Evolutionary conservation across 2,888 invertebrate species (phyloP), one percentile per base, ranked within the genome.

Genomic region (Heliconius sara): DNA sequence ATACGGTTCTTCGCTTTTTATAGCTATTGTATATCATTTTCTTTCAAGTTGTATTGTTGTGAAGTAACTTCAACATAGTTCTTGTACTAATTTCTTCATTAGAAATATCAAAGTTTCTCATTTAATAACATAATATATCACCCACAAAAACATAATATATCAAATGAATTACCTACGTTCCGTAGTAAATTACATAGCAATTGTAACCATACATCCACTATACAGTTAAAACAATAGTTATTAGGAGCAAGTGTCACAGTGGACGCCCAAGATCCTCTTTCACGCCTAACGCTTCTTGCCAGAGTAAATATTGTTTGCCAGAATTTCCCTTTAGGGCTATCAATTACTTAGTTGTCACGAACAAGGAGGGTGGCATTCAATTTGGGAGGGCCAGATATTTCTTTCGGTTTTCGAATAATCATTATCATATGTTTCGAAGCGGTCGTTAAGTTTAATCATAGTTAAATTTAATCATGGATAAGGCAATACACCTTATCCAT

Each of bases 261-360:
- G 68, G 39, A 60, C 30, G 63, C 67, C 47, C 30, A 68, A n/a
- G 57, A 78, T 74, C 57, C 57, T 78, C n/a, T 39, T 78, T 78
- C 74, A 75, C 43, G 78, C 67, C 67, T 60, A 74, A 60, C 74
- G 52, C 66, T 78, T 47, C n/a, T 63, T n/a, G 19, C 47, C 25
- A 78, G 57, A 78, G 67, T 73, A 78, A 74, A 74, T 68, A 68
- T 74, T 68, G 73, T 73, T 67, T 57, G 13, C 60, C 67, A 68
- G 74, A 74, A 78, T 74, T 74, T 74, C 68, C 78, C 68, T 78
- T 74, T 57, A 60, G 74, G 60, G 74, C 68, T 78, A 78, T 74
- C 78, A 74, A 78, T 78, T 74, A 63, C 60, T 67, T 75, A 75
- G 75, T 65, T 52, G 65, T 78, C 66, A 65, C 65, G 67, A 60